These are phyloP conservation scores for Murina feae DNA, from an alignment of 2,113 vertebrate species.

Conservation along the genomic window DNA sequence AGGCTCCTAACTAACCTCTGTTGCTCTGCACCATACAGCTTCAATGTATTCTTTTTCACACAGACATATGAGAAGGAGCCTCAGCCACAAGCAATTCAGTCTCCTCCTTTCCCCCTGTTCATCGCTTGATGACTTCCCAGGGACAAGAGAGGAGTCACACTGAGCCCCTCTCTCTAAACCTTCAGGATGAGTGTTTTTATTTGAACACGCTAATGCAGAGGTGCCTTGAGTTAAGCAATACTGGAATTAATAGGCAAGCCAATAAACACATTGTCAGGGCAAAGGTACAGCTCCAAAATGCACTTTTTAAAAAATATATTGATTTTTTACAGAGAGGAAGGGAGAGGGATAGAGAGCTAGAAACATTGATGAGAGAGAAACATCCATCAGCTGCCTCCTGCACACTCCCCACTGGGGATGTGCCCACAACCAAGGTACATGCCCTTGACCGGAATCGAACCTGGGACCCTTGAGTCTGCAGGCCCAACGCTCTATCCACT, in stretches of 20 bases:
- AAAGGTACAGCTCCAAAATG: slow-evolving; percentile 41
- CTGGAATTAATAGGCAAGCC: slow-evolving; percentile 48
- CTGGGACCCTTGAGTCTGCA: too few relatives aligned
- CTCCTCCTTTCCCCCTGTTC: neutral
- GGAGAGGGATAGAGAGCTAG: too few relatives aligned
- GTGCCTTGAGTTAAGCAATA: slow-evolving; percentile 14
- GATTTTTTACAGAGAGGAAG: too few relatives aligned
- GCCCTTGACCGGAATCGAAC: too few relatives aligned
- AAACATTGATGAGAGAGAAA: too few relatives aligned
- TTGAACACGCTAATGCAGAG: neutral
- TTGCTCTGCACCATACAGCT: neutral
- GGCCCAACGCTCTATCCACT: too few relatives aligned
- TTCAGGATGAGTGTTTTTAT: neutral
- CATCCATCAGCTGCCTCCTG: too few relatives aligned
- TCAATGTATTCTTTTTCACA: slow-evolving; percentile 9
- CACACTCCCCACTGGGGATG: too few relatives aligned
- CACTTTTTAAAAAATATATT: slow-evolving; percentile 45
- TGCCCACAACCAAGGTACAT: too few relatives aligned
- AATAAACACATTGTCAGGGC: slow-evolving; percentile 50
- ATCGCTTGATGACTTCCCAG: slow-evolving; percentile 3
- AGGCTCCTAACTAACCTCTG: slow-evolving; percentile 19
- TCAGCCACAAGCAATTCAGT: neutral
- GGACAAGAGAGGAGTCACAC: neutral
- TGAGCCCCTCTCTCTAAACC: neutral
- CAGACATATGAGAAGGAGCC: neutral